Base-by-base conservation (phyloP, 2,888 invertebrate genomes). In the Linnaemya tessellans region DNA sequence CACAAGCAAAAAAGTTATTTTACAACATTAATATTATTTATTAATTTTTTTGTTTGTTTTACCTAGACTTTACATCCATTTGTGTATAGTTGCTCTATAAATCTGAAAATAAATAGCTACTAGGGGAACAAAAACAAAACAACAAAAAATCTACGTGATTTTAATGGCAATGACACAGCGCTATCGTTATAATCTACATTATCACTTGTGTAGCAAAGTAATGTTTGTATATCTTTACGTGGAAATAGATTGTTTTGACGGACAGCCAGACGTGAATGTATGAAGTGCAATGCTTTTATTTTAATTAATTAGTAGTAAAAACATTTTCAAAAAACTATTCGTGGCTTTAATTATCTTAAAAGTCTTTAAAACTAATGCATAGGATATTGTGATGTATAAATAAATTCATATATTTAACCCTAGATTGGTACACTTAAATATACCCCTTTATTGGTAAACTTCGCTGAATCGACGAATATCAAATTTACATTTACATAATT, bases 171-270 rank as follows among this genome's bases (percentile, higher is more conserved):
- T 78, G 80, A 79, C 58, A 81, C 62, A 81, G 41, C 79, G 70
- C 41, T 58, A 79, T 79, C 73, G 51, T 81, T 81, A 74, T 68
- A 78, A 74, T 81, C 74, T 78, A 68, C 74, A 84, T 78, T 81
- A 70, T 68, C 78, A 78, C 80, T 81, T 81, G 56, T 81, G 80
- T 81, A 62, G n/a, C n/a, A n/a, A n/a, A n/a, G n/a, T n/a, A n/a
- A n/a, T n/a, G n/a, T n/a, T n/a, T 81, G 80, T 56, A 49, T 41
- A 56, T 20, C 8, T 46, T 56, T 56, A 25, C 30, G 7, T 18
- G 43, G 18, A 22, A 20, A 73, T 62, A 8, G 20, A 67, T 67
- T 25, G 8, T 58, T 18, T 64, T 56, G 41, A 54, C 67, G 62
- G 56, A 54, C 67, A 74, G 20, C 49, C 67, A 25, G 67, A 58